Base-by-base conservation (phyloP, 2,113 vertebrate species). In the Centropus unirufus region DNA sequence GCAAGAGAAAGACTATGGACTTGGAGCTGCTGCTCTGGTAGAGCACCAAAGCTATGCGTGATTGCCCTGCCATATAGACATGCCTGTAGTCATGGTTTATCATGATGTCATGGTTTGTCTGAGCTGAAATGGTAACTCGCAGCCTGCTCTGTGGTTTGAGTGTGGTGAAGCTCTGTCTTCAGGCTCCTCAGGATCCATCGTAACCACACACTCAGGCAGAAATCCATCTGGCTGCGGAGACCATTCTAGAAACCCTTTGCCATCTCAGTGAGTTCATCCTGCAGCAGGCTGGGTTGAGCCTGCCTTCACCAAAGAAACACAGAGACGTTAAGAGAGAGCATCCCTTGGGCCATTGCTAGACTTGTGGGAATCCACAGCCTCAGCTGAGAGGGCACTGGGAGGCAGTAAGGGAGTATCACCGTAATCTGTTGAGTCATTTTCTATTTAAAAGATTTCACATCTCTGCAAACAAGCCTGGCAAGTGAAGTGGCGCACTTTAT, bases 291-390 rank as follows among this genome's bases (percentile, higher is more conserved):
- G 62, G 14, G 66, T 78, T 91, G 59, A 51, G 72, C 54, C 51
- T 83, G 51, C 20, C 0, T 63, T 83, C 8, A 12, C 20, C 46
- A 34, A 74, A 86, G 42, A 23, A 66, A 32, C 1, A 0, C 47
- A 32, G 83, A 57, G 55, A 15, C 12, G 22, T 51, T 82, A 54
- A 86, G 72, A 44, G 0, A 0, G 14, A 67, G 39, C 68, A 49
- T 91, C 23, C 2, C 24, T 52, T 63, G 30, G 62, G 58, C 76
- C 4, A 1, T 17, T 86, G 72, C 40, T 81, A 32, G 54, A 73
- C 47, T 67, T 64, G 36, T 0, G 0, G 87, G 51, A 34, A 46
- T 42, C 42, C 1, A 0, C 55, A 88, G 63, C 58, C 58, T 79
- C 70, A 58, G 15, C 72, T 83, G 47, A 59, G 63, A 58, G 42